phyloP scores from a whole-genome alignment of 1,140 invertebrate genomes.

The Heliothis virescens region DNA sequence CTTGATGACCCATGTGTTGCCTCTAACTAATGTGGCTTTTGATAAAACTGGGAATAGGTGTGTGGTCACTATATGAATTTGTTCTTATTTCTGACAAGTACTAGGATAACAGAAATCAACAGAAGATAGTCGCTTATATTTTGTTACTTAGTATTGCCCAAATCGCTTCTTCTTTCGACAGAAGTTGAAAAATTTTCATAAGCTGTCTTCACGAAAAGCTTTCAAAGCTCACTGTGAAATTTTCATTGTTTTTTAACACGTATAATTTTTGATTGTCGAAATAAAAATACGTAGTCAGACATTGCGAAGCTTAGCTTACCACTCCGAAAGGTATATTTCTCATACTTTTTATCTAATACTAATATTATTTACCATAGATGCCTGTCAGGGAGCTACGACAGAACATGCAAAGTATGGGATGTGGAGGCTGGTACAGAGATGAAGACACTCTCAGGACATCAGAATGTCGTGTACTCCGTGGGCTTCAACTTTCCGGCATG shows the following conservation, averaged over 20 bases:
- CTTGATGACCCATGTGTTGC: constrained; percentile 91
- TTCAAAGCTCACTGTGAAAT: too few relatives aligned
- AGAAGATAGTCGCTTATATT: too few relatives aligned
- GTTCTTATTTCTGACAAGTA: too few relatives aligned
- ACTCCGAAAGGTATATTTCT: background rate
- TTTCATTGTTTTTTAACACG: too few relatives aligned
- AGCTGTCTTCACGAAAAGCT: too few relatives aligned
- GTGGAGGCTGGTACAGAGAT: constrained; percentile 90
- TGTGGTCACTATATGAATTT: background rate
- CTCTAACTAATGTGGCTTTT: constrained; percentile 92
- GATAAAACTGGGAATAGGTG: constrained; percentile 89
- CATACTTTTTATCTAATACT: background rate
- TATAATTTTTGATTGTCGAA: too few relatives aligned
- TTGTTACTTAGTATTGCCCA: too few relatives aligned
- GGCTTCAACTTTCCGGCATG: constrained; percentile 92
- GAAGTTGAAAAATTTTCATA: too few relatives aligned
- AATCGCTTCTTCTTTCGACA: too few relatives aligned
- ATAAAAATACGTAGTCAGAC: too few relatives aligned
- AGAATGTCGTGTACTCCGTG: constrained; percentile 93
- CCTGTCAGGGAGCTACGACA: constrained; percentile 93
- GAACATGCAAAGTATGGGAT: constrained; percentile 94
- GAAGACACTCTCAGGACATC: constrained; percentile 90
- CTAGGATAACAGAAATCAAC: too few relatives aligned
- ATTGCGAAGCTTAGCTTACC: too few relatives aligned
- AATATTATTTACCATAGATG: constrained; percentile 86